Conservation (phyloP, 2,113 vertebrate species). For the Sinocyclocheilus maitianheensis region DNA sequence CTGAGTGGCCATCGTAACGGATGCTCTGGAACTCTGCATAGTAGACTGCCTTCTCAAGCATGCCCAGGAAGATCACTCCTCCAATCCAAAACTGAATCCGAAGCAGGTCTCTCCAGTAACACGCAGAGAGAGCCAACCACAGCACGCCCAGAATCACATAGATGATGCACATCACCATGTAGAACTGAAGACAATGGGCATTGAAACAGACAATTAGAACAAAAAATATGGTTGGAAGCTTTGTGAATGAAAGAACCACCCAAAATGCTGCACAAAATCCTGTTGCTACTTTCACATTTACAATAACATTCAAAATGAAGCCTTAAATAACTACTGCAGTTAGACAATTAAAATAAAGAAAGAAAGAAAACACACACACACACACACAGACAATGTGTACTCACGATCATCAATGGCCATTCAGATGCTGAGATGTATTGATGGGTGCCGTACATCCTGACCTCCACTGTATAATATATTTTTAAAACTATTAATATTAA, state of each 20-base stretch:
- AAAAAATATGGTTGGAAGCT: background rate
- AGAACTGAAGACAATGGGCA: conserved; percentile 63
- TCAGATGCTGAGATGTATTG: conserved; percentile 77
- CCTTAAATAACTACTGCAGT: background rate
- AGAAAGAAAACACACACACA: background rate
- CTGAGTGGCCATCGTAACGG: conserved; percentile 74
- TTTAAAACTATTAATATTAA: conserved; percentile 14
- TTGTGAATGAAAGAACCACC: background rate
- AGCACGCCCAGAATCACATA: conserved; percentile 78
- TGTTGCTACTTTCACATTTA: no score
- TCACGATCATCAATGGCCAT: conserved; percentile 80
- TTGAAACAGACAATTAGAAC: background rate
- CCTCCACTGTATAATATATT: conserved; percentile 65
- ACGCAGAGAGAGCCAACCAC: conserved; percentile 77
- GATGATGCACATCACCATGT: conserved; percentile 82
- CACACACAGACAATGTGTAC: conserved; percentile 27
- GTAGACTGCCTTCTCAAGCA: conserved; percentile 84
- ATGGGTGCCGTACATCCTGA: conserved; percentile 73
- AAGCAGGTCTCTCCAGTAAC: conserved; percentile 82
- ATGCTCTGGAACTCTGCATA: conserved; percentile 83
- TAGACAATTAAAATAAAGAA: conserved; percentile 58
- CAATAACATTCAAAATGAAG: no score
- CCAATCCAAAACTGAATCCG: conserved; percentile 87
- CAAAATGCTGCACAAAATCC: background rate
- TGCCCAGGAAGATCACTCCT: conserved; percentile 82